Evolutionary conservation across 2,888 invertebrate species (phyloP).

Genomic region (Cyaniris semiargus): DNA sequence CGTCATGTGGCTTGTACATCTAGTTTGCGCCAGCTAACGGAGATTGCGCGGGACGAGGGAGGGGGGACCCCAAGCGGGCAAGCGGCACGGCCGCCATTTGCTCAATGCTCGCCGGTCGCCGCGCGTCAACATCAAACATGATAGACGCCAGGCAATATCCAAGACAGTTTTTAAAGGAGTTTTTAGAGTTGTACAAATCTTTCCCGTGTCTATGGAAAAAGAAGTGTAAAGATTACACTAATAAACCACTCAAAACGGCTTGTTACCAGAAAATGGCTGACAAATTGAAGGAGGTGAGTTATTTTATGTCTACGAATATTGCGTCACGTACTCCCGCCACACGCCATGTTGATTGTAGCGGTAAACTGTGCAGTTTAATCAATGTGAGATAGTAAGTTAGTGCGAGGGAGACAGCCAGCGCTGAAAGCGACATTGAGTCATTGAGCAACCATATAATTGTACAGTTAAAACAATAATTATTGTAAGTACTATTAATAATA

Average conservation of each 20-base stretch:
- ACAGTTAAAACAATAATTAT: too few relatives aligned
- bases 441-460: too few relatives aligned
- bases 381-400: too few relatives aligned
- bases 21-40: not conserved
- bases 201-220: conserved; percentile 26
- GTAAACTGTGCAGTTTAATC: not conserved
- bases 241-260: conserved; percentile 4
- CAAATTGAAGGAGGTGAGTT: conserved; percentile 19
- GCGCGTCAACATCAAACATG: conserved; percentile 7
- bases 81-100: not conserved
- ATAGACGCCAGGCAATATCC: conserved; percentile 18
- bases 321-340: not conserved
- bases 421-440: not conserved
- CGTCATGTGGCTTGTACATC: not conserved
- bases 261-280: conserved; percentile 21
- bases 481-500: too few relatives aligned
- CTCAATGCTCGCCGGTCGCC: not conserved
- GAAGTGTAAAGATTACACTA: conserved; percentile 23
- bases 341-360: not conserved
- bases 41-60: not conserved
- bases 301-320: not conserved
- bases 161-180: conserved; percentile 24
- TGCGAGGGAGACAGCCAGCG: not conserved
- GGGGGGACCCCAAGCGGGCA: not conserved
- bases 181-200: conserved; percentile 26